Conservation (phyloP, 2,888 invertebrate genomes). For the Enchytraeus crypticus region DNA sequence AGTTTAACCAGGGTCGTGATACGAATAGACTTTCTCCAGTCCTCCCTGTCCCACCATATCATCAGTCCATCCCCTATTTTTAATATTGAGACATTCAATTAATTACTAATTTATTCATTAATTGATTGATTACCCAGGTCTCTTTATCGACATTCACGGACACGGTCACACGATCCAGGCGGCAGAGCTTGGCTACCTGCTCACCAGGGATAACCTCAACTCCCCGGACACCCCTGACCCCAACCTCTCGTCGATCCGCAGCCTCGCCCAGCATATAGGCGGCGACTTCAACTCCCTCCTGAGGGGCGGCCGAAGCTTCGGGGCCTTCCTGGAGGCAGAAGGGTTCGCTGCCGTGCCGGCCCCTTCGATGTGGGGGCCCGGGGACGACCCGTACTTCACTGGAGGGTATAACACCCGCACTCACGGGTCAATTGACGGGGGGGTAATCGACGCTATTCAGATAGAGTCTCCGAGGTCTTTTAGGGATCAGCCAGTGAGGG, state of each 20-base stretch:
- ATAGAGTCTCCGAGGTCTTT: constrained; percentile 12
- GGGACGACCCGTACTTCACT: constrained; percentile 15
- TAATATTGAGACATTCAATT: no score
- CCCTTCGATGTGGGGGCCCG: constrained; percentile 18
- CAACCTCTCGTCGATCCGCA: constrained; percentile 12
- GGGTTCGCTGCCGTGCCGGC: constrained; percentile 27
- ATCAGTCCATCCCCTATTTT: no score
- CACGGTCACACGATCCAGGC: constrained; percentile 20
- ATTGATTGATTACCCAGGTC: no score
- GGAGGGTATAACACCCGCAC: constrained; percentile 25
- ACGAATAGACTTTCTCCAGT: no score
- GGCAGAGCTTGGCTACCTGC: constrained; percentile 25
- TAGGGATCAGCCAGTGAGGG: constrained; percentile 1
- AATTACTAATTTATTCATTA: no score
- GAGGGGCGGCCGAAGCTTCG: constrained; percentile 20
- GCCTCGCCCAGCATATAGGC: constrained; percentile 2
- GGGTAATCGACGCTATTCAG: constrained; percentile 22
- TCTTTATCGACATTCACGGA: constrained; percentile 28
- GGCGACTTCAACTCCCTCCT: constrained; percentile 6
- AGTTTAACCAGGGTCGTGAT: no score
- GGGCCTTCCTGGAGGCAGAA: constrained; percentile 16
- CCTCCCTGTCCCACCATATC: no score
- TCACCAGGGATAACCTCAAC: constrained; percentile 11
- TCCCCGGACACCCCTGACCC: neutral
- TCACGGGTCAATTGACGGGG: constrained; percentile 23